Evolutionary conservation across 2,797 vertebrate genomes (phyloP), one percentile per base, ranked within the genome.

Genomic region (Gila robusta): DNA sequence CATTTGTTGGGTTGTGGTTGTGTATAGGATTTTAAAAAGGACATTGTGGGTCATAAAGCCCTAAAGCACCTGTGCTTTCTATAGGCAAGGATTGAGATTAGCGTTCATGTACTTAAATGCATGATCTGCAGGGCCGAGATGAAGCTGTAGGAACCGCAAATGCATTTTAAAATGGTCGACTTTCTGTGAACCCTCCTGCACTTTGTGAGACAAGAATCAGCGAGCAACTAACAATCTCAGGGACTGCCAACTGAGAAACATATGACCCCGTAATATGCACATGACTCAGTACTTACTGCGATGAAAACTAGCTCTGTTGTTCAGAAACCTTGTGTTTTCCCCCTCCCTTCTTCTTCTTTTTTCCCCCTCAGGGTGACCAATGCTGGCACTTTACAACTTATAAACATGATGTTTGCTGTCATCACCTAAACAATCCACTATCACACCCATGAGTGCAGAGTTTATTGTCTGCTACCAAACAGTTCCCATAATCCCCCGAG

Each of bases 261-360:
- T 93, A 93, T 94, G 93, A 95, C 92, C 88, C 86, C 69, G 87
- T 93, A 89, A 92, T 90, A 91, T 92, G 84, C 92, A 94, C 93
- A 94, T 93, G 92, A 94, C 94, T 92, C 70, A 37, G 89, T 94
- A 90, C 92, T 93, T 93, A 92, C 89, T 70, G 88, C n/a, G 14
- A 89, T 71, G 85, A 93, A 91, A 95, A 92, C 89, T 70, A 91
- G 92, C 82, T 82, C 91, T 93, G 89, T 93, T 94, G 93, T 95
- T 92, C 87, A 79, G 89, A 82, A 81, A 86, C 92, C 82, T 84
- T 49, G 71, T 76, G 69, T 91, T 76, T 81, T 56, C 90, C 76
- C 81, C 76, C 82, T 79, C 79, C 89, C 78, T 83, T 80, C 89
- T 84, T 71, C 67, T 77, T 86, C 44, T 54, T 71, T 54, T 77